Evolutionary conservation across 2,888 invertebrate genomes (phyloP).

Genomic region (Acanthacorydalis orientalis): DNA sequence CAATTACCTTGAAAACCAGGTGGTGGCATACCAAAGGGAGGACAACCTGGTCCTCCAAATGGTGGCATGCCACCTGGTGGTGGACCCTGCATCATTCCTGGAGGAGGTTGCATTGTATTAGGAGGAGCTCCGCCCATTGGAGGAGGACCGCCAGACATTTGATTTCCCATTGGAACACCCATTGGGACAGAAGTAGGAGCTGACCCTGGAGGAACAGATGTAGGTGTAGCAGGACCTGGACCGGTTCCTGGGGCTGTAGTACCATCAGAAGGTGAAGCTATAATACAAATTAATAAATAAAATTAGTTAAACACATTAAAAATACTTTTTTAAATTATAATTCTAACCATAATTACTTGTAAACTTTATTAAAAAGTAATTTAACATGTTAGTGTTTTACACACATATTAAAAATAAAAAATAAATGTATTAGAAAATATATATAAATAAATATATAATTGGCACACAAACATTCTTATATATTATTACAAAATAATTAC

Average conservation of each 20-base stretch:
- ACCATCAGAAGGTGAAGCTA: slow-evolving; percentile 6
- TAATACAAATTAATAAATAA: neutral
- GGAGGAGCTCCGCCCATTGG: slow-evolving; percentile 9
- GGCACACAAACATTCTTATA: neutral
- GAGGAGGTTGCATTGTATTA: slow-evolving; percentile 12
- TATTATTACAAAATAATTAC: too few relatives aligned
- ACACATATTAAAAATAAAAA: neutral
- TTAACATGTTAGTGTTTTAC: too few relatives aligned
- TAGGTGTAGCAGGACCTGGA: slow-evolving; percentile 5
- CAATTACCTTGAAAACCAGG: slow-evolving; percentile 36
- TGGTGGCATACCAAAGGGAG: slow-evolving; percentile 54
- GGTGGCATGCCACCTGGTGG: slow-evolving; percentile 31
- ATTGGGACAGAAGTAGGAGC: slow-evolving; percentile 1
- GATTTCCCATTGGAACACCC: neutral
- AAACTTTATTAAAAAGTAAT: too few relatives aligned
- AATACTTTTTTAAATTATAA: too few relatives aligned
- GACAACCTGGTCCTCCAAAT: slow-evolving; percentile 38
- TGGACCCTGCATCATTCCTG: slow-evolving; percentile 25
- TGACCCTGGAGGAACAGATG: slow-evolving; percentile 9
- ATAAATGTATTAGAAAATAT: neutral
- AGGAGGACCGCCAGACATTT: slow-evolving; percentile 1
- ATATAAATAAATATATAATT: neutral
- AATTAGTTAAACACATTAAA: neutral
- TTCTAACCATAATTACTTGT: too few relatives aligned
- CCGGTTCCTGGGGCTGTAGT: slow-evolving; percentile 5